A percentile compares a stretch with the other conserved stretches of the same genome.
Conservation (phyloP, 2,888 invertebrate genomes). For the Litoditis marina region DNA sequence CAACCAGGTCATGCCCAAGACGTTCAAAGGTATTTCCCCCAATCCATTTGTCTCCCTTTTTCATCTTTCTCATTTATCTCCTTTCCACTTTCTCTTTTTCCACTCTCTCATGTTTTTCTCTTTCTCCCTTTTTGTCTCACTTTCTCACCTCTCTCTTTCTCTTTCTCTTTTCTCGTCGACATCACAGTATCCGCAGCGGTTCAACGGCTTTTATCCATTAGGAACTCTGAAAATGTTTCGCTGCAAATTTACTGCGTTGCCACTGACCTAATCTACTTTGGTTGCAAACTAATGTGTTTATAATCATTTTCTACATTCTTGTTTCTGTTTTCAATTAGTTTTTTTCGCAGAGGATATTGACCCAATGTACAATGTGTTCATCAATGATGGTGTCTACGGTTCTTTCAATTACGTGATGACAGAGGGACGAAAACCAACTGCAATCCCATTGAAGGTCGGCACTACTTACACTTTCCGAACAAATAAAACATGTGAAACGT, state of each 20-base stretch:
- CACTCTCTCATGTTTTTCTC: not conserved
- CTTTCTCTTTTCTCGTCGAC: too few relatives aligned
- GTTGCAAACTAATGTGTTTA: too few relatives aligned
- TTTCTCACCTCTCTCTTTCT: not conserved
- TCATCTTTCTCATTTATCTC: not conserved
- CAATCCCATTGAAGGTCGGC: not conserved
- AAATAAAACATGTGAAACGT: too few relatives aligned
- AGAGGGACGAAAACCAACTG: not conserved
- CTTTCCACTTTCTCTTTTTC: not conserved
- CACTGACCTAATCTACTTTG: too few relatives aligned
- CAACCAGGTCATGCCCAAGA: not conserved
- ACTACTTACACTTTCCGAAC: too few relatives aligned
- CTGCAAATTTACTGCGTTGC: too few relatives aligned
- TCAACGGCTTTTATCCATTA: too few relatives aligned
- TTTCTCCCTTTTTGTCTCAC: not conserved
- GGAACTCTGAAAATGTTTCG: too few relatives aligned
- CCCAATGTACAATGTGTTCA: not conserved
- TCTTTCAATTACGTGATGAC: not conserved
- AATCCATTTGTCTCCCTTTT: not conserved
- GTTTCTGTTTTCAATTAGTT: too few relatives aligned
- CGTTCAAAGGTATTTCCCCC: not conserved
- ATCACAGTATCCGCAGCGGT: too few relatives aligned
- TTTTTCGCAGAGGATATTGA: not conserved
- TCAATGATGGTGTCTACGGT: not conserved
- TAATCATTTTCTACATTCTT: too few relatives aligned